Evolutionary conservation across 2,888 invertebrate species (phyloP).

Genomic region (Apeira syringaria): DNA sequence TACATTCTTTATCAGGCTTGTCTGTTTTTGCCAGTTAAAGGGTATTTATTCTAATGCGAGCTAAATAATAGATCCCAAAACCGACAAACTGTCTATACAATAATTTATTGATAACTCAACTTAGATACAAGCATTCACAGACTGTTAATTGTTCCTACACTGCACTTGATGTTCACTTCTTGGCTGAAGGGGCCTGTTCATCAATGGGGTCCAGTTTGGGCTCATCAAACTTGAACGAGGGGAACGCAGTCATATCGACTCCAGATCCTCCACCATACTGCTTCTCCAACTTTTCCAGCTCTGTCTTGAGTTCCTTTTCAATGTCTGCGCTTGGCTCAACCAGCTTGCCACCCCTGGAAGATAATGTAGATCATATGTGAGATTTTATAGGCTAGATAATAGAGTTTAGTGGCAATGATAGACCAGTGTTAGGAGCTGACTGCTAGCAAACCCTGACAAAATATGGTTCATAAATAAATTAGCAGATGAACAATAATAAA

Average conservation of each 20-base stretch:
- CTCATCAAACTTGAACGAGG: slow-evolving; percentile 91
- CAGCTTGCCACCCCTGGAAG: slow-evolving; percentile 90
- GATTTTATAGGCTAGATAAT: too few relatives aligned
- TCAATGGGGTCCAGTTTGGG: slow-evolving; percentile 88
- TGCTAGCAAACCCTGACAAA: too few relatives aligned
- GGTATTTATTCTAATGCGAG: too few relatives aligned
- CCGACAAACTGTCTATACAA: slow-evolving; percentile 24
- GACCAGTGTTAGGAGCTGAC: too few relatives aligned
- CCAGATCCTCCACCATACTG: slow-evolving; percentile 90
- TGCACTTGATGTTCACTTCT: slow-evolving; percentile 55
- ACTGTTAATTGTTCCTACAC: slow-evolving; percentile 20
- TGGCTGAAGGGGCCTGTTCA: slow-evolving; percentile 51
- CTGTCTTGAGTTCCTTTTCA: slow-evolving; percentile 88
- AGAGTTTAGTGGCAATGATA: too few relatives aligned
- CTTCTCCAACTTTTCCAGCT: slow-evolving; percentile 91
- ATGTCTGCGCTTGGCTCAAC: slow-evolving; percentile 92
- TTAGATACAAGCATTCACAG: slow-evolving; percentile 31
- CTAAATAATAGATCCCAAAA: neutral
- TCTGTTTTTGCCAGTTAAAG: too few relatives aligned
- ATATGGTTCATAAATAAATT: too few relatives aligned
- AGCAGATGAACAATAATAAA: too few relatives aligned
- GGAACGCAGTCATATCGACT: slow-evolving; percentile 95
- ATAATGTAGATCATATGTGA: neutral
- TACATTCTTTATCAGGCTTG: too few relatives aligned
- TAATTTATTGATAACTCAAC: slow-evolving; percentile 29